Percentiles rank a stretch among this genome's conserved stretches.
Evolutionary conservation across 2,888 invertebrate genomes (phyloP).

Genomic region (Ornithoptera priamus): DNA sequence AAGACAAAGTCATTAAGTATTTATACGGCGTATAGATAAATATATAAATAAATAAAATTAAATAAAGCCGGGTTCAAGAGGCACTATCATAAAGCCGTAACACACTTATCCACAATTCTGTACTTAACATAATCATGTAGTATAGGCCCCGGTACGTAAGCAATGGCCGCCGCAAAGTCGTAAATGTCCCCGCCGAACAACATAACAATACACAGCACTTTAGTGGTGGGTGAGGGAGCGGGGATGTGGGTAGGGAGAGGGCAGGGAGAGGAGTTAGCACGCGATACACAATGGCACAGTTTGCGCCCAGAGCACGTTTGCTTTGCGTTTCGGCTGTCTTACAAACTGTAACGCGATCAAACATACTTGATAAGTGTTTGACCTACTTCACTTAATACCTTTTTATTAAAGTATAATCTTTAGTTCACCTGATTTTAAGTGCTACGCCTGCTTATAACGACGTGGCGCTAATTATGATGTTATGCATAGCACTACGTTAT

Average conservation of each 20-base stretch:
- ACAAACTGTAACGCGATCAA: slow-evolving; percentile 4
- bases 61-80: not conserved
- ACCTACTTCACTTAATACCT: no score
- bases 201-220: slow-evolving; percentile 54
- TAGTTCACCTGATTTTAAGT: no score
- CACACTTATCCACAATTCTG: slow-evolving; percentile 19
- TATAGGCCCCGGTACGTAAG: slow-evolving; percentile 36
- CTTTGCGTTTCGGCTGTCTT: slow-evolving; percentile 26
- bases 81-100: slow-evolving; percentile 6
- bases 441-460: no score
- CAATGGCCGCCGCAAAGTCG: slow-evolving; percentile 50
- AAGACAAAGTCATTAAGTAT: no score
- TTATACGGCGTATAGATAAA: no score
- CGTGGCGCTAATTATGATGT: no score
- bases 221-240: slow-evolving; percentile 8
- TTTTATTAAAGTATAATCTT: no score
- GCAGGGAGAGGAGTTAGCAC: slow-evolving; percentile 3
- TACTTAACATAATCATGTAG: slow-evolving; percentile 34
- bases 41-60: not conserved
- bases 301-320: slow-evolving; percentile 44
- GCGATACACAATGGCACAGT: slow-evolving; percentile 31
- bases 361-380: slow-evolving; percentile 14
- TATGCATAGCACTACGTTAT: no score
- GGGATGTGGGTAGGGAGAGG: no score
- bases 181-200: slow-evolving; percentile 71